Conservation (phyloP, 2,888 invertebrate species). For the Cataglyphis rosenhaueri region DNA sequence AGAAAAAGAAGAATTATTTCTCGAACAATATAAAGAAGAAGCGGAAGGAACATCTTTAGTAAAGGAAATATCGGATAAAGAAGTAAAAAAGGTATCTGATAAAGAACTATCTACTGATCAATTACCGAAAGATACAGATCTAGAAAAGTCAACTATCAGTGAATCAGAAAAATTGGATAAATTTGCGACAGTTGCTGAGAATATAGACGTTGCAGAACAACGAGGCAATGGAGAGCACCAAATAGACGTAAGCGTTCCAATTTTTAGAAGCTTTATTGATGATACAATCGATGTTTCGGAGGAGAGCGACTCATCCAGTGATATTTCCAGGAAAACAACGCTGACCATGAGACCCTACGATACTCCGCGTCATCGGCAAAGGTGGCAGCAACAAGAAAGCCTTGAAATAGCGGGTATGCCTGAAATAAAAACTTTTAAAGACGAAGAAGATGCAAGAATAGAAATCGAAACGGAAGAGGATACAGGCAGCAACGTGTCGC, state of each 20-base stretch:
- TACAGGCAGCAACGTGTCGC: conserved; percentile 8
- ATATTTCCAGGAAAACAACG: conserved; percentile 82
- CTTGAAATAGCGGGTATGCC: conserved; percentile 35
- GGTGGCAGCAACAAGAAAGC: conserved; percentile 56
- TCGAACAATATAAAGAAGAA: not conserved
- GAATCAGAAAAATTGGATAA: not conserved
- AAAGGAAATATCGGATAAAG: not conserved
- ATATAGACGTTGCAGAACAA: conserved; percentile 20
- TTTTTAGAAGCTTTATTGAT: conserved; percentile 67
- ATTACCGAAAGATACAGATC: conserved; percentile 1
- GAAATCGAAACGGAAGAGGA: conserved; percentile 41
- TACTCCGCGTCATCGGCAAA: conserved; percentile 77
- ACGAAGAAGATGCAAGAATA: conserved; percentile 33
- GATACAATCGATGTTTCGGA: conserved; percentile 73
- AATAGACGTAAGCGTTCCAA: conserved; percentile 66
- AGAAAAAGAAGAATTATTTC: conserved; percentile 6
- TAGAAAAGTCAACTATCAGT: not conserved
- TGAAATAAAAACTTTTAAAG: conserved; percentile 5
- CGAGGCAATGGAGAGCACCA: conserved; percentile 51
- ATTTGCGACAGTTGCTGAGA: conserved; percentile 4
- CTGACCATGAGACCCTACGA: conserved; percentile 79
- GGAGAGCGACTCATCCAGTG: conserved; percentile 81
- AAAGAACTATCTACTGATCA: not conserved
- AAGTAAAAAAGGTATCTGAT: not conserved
- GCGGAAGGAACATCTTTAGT: not conserved